Evolutionary conservation across 2,797 vertebrate genomes (phyloP), one percentile per base, ranked within the genome.

Genomic region (Muraenolepis orangiensis): DNA sequence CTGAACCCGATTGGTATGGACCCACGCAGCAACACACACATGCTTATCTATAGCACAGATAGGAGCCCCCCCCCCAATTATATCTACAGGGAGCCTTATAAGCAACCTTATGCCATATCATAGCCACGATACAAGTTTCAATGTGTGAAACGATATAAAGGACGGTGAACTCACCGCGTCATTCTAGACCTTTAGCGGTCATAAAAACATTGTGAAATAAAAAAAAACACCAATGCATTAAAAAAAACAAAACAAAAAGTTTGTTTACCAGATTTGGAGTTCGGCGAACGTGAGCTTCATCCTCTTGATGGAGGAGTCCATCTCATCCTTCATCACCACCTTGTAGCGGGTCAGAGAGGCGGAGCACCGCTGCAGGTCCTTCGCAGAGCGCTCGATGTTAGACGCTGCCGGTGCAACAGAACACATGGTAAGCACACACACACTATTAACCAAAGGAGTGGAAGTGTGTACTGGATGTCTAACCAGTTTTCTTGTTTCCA

Each of bases 241-340:
- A 36, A 16, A 26, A 38, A 64, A 67, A 20, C 10, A 51, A 83
- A 86, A 2, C 88, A 38, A 11, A 6, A 5, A 11, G 12, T 42
- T 57, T 10, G 4, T n/a, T 57, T 64, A 99, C 97, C 96, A 96
- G 86, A 92, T 96, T 90, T 98, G 97, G 36, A 99, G 93, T 36
- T 99, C 97, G 0, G 96, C 93, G 87, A 99, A 99, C 1, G 94
- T 95, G 85, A 93, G 95, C 85, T 98, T 98, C 95, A 99, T 98
- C 85, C 89, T 96, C 88, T 97, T 98, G 89, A 98, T 95, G 20
- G 97, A 98, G 0, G 93, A 90, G 76, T 99, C 97, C 95, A 98
- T 98, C 85, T 98, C 97, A 70, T 98, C 96, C 87, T 96, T 97
- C 76, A 99, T 94, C 82, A 98, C 94, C 38, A 96, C 94, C 74